A percentile compares a stretch with the other conserved stretches of the same genome.
Conservation (phyloP, 2,797 vertebrate species). For the Cygnus olor region DNA sequence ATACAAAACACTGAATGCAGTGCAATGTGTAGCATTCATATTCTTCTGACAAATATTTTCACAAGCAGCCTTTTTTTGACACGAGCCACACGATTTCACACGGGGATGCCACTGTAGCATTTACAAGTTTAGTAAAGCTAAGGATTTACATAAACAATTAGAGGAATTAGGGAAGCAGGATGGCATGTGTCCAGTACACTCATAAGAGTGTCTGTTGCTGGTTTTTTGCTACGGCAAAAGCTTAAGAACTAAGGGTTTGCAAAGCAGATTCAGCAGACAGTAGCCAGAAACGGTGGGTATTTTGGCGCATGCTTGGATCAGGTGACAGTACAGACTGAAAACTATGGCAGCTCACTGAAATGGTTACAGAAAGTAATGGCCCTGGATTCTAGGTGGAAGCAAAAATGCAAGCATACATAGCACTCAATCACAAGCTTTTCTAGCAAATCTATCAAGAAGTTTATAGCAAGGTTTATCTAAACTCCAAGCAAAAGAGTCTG, state of each 20-base stretch:
- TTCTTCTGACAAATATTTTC: constrained; percentile 78
- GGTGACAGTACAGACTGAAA: constrained; percentile 86
- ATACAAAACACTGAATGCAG: constrained; percentile 79
- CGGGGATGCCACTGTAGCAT: constrained; percentile 74
- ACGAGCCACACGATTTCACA: constrained; percentile 84
- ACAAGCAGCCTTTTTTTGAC: constrained; percentile 83
- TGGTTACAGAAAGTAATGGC: constrained; percentile 85
- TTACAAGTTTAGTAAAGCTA: constrained; percentile 77
- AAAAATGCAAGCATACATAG: constrained; percentile 83
- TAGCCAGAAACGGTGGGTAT: constrained; percentile 80
- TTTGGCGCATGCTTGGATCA: constrained; percentile 86
- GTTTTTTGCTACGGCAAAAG: constrained; percentile 79
- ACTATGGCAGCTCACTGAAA: constrained; percentile 98
- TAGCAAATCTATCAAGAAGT: constrained; percentile 51
- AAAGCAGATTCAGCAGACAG: constrained; percentile 84
- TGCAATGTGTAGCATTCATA: constrained; percentile 78
- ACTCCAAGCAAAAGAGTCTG: constrained; percentile 33
- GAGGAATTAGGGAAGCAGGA: constrained; percentile 68
- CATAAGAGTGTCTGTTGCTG: constrained; percentile 50
- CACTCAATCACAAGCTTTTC: constrained; percentile 76
- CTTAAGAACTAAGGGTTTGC: constrained; percentile 80
- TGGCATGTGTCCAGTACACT: constrained; percentile 76
- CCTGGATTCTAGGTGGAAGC: constrained; percentile 80
- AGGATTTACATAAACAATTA: constrained; percentile 76
- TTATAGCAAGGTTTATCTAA: constrained; percentile 50